phyloP scores from a whole-genome alignment of 2,113 vertebrate genomes.

The Sorex fumeus region DNA sequence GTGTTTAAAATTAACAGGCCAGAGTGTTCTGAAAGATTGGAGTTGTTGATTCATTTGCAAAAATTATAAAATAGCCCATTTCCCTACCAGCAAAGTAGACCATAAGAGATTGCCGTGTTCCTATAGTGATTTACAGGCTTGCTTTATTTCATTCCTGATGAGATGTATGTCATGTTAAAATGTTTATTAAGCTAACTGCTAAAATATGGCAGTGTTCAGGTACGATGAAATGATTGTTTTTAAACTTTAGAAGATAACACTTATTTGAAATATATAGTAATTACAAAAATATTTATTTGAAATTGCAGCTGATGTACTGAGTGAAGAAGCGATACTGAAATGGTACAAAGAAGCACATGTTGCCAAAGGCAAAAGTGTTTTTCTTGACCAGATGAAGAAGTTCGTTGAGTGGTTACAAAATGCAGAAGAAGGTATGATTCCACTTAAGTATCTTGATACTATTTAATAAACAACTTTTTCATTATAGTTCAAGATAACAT shows the following conservation, averaged over 20 bases:
- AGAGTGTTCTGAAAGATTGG: constrained; percentile 34
- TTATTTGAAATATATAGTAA: background rate
- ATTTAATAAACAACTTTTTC: background rate
- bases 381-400: constrained; percentile 97
- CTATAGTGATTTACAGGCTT: background rate
- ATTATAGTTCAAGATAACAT: background rate
- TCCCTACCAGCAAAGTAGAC: constrained; percentile 28
- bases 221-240: background rate
- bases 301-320: constrained; percentile 94
- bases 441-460: background rate
- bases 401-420: constrained; percentile 97
- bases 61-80: constrained; percentile 24
- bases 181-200: background rate
- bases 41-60: constrained; percentile 59
- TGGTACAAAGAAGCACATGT: constrained; percentile 96
- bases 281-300: constrained; percentile 67
- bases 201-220: background rate
- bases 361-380: constrained; percentile 96
- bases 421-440: constrained; percentile 93
- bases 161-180: background rate
- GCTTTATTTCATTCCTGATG: background rate
- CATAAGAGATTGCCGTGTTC: background rate
- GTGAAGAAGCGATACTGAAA: constrained; percentile 95
- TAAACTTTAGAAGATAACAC: background rate
- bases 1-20: constrained; percentile 15